Base-by-base conservation (phyloP, 2,797 vertebrate species). In the Delichon dasypus region DNA sequence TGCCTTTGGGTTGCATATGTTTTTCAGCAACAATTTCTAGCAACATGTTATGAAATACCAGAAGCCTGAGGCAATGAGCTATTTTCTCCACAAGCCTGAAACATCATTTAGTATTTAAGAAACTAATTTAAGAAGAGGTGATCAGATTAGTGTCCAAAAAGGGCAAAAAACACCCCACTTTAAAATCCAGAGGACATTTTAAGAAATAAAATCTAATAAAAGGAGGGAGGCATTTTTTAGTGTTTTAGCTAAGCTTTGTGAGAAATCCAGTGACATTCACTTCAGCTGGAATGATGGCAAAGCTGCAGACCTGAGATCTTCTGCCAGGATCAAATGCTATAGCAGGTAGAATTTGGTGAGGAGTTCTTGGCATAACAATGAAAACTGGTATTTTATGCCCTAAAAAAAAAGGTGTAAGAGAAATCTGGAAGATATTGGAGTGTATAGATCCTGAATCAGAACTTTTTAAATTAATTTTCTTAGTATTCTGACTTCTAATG, bases 91-190 rank as follows among this genome's bases (percentile, higher is more conserved):
- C 21, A 67, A 79, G 21, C 9, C 30, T 78, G 20, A 1, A 13
- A 68, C 29, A 47, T 60, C 44, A 54, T 84, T 85, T 75, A 70
- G 3, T 50, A 60, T 70, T 88, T 66, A 81, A 73, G 45, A 90
- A 80, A 87, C 71, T 71, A 42, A 50, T 9, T 94, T 73, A 47
- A 57, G 44, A 85, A 86, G 3, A 26, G 5, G 6, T 79, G 27
- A 86, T 78, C 7, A 74, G 74, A 85, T 82, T 65, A 77, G 27
- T 25, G 29, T 11, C 19, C 25, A 86, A 32, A 50, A 80, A 88
- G 10, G 14, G 10, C 25, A 9, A 3, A 44, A 58, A 66, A 65
- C 4, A 1, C 0, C 1, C 1, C 27, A 34, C 15, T 78, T 90
- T 62, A 84, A 90, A 82, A 86, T 64, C 17, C 64, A 90, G 22